phyloP scores from a whole-genome alignment of 2,888 invertebrate species.

The Scaptomyza polygonia region DNA sequence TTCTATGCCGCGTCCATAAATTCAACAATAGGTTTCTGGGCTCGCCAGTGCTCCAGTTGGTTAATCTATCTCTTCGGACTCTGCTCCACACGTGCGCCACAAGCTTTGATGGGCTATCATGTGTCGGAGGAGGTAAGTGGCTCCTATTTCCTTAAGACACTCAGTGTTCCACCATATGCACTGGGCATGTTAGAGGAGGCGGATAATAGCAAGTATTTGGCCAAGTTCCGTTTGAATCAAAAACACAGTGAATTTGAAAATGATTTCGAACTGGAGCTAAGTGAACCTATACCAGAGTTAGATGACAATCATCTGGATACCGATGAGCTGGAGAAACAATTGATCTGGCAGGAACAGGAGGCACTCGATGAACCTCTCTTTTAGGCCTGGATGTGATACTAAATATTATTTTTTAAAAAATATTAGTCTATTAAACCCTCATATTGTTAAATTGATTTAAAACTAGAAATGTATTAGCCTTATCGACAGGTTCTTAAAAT shows the following conservation, averaged over 20 bases:
- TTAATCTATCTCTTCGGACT: conserved; percentile 85
- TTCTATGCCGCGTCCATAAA: conserved; percentile 87
- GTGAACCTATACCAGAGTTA: conserved; percentile 54
- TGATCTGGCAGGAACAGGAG: conserved; percentile 34
- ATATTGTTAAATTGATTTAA: not conserved
- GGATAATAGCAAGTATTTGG: conserved; percentile 53
- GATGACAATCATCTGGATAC: conserved; percentile 15
- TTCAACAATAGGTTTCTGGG: conserved; percentile 86
- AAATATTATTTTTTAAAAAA: too few species aligned
- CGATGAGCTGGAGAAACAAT: conserved; percentile 44
- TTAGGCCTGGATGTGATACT: conserved; percentile 17
- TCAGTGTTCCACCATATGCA: conserved; percentile 58
- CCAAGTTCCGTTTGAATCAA: conserved; percentile 49
- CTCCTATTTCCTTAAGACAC: conserved; percentile 84
- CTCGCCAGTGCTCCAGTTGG: conserved; percentile 85
- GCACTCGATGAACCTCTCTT: conserved; percentile 50
- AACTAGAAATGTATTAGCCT: not conserved
- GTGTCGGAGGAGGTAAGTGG: conserved; percentile 83
- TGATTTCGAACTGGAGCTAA: conserved; percentile 69
- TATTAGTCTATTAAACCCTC: too few species aligned
- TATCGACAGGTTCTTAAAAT: not conserved
- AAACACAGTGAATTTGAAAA: conserved; percentile 51
- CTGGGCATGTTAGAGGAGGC: conserved; percentile 56
- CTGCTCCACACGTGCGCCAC: conserved; percentile 79
- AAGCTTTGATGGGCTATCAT: conserved; percentile 86